Evolutionary conservation across 2,797 vertebrate species (phyloP), one percentile per base, ranked within the genome.

Genomic region (Lateolabrax maculatus): DNA sequence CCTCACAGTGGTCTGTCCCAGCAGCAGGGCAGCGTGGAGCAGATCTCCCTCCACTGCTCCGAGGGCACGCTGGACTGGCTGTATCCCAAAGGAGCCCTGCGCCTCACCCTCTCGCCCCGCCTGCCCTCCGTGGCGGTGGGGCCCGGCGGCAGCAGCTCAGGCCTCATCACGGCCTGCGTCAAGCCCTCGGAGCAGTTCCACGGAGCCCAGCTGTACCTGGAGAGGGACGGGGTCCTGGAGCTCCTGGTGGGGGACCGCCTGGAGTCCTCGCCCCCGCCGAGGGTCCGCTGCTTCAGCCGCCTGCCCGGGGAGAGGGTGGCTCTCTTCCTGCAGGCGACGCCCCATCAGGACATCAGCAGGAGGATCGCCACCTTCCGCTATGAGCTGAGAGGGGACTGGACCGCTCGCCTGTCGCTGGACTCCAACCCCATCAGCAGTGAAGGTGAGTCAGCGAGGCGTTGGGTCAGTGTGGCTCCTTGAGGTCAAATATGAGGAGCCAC

Each of bases 321-420:
- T 4, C 96, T 99, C 21, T 98, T 97, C 90, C 92, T 99, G 62
- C 97, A 98, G 82, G 96, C 98, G n/a, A 97, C 97, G 0, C 96
- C 95, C 0, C 97, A 98, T 61, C 95, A 90, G 44, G 97, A 98
- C 95, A 97, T 97, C 94, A 98, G 98, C 93, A 93, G 96, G 58
- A 95, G 97, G 80, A 97, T 97, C 8, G 97, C 98, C 0, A 94
- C 97, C 57, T 97, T 98, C 86, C 95, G 96, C 80, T 98, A 98
- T 0, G 96, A 98, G 85, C 92, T 98, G 88, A 94, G 95, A 13
- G 96, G 96, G 3, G 96, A 97, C 75, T 92, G 96, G 95, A 93
- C 89, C 0, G 94, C 94, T 0, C 94, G 89, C 16, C 86, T 96
- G 25, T 94, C 95, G 0, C 90, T 95, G 73, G 96, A 96, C 36